Evolutionary conservation across 2,888 invertebrate genomes (phyloP).

Genomic region (Scrobipalpa costella): DNA sequence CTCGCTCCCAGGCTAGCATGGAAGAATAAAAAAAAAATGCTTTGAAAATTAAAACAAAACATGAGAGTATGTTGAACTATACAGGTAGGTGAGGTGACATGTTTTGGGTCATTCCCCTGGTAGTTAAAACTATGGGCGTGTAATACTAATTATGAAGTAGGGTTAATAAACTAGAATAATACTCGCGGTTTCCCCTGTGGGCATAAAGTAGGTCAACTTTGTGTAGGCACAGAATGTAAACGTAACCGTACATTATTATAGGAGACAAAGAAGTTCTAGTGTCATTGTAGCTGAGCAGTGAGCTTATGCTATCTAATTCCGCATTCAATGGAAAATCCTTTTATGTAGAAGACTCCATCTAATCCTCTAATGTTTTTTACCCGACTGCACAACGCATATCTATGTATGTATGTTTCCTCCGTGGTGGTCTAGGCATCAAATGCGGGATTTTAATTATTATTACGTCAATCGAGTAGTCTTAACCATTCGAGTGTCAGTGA

Average conservation of each 20-base stretch:
- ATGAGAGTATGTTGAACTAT: not conserved
- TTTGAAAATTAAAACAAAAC: too few relatives aligned
- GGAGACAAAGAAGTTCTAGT: not conserved
- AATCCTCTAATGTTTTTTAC: too few relatives aligned
- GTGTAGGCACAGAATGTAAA: conserved; percentile 1
- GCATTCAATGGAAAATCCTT: too few relatives aligned
- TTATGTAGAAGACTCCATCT: too few relatives aligned
- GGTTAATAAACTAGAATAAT: conserved; percentile 52
- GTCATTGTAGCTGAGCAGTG: not conserved
- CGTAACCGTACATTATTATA: not conserved
- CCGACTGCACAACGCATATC: too few relatives aligned
- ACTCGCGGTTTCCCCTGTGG: conserved; percentile 51
- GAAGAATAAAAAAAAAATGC: too few relatives aligned
- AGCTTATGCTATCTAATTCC: not conserved
- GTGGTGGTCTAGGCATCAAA: too few relatives aligned
- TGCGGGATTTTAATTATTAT: too few relatives aligned
- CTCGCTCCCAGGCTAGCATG: too few relatives aligned
- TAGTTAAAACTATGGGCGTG: conserved; percentile 8
- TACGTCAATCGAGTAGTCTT: too few relatives aligned
- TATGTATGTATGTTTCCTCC: too few relatives aligned
- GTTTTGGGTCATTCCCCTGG: conserved; percentile 9
- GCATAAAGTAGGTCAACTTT: conserved; percentile 6
- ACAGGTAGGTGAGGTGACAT: conserved; percentile 8
- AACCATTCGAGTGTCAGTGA: too few relatives aligned
- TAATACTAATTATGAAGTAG: conserved; percentile 7